Base-by-base conservation (phyloP, 2,797 vertebrate species). In the Anguilla marmorata region DNA sequence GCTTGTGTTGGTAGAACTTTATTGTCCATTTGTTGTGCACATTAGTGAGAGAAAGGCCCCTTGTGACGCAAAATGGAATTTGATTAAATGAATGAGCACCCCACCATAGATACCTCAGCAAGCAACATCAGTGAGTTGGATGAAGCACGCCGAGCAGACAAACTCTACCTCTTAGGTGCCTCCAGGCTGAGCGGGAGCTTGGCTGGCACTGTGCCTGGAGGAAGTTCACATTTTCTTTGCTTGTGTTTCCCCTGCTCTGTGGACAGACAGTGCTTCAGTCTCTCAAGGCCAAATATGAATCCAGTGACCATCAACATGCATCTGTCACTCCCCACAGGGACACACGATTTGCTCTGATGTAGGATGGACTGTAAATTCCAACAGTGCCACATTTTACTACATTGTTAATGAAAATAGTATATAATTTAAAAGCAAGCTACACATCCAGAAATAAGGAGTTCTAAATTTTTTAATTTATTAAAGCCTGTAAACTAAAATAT, bases 161-260 rank as follows among this genome's bases (percentile, higher is more conserved):
- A 63, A 76, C 6, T 30, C 80, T 95, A 96, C 96, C 96, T 96
- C 94, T 94, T 94, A 86, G 94, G 92, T 94, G 93, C 94, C 72
- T 90, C 93, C 90, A 84, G 92, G 92, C 91, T 93, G 90, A 92
- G 94, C 90, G 90, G 93, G 93, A 94, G 94, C 95, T 95, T 94
- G 66, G 93, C 92, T 90, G 88, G 91, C 92, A 93, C 94, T 90
- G 92, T 89, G 83, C 90, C 93, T 91, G 92, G 90, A 88, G 93
- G 92, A 82, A 92, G 93, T 93, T 96, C 94, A 95, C 96, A 96
- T 97, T 94, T 96, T 95, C 95, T 95, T 92, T 95, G 95, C 93
- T 96, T 96, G 84, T 94, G 95, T 92, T 95, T 95, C 91, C 95
- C 95, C 91, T 95, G 94, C 92, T 96, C 95, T 96, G 63, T 87